These are phyloP conservation scores for Oriolus oriolus DNA, from an alignment of 2,113 vertebrate genomes.

Conservation along the genomic window DNA sequence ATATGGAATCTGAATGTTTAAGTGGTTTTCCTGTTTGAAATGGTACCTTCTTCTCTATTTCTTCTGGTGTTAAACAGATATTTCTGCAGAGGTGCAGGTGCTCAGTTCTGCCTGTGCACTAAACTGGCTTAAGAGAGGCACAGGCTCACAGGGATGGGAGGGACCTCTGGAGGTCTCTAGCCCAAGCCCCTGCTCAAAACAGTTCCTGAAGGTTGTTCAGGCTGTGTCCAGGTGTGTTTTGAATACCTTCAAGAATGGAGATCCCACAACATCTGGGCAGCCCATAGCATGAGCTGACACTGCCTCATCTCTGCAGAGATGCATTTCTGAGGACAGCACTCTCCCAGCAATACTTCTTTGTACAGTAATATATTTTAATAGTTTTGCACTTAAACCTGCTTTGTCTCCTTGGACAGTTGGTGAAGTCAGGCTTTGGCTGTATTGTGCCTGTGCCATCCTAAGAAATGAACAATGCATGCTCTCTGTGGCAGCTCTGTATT, in stretches of 20 bases:
- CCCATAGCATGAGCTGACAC: background rate
- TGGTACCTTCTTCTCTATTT: background rate
- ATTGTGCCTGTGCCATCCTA: background rate
- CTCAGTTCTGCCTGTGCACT: background rate
- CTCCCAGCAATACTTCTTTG: background rate
- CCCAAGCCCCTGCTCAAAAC: background rate
- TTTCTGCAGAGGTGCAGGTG: background rate
- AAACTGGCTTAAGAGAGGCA: background rate
- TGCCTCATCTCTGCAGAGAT: background rate
- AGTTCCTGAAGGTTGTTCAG: background rate
- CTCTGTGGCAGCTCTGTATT: background rate
- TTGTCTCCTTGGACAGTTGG: background rate
- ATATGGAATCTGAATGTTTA: background rate
- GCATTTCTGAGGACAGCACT: background rate
- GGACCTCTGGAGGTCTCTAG: background rate
- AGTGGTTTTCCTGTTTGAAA: background rate
- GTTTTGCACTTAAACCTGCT: background rate
- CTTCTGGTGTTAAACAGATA: background rate
- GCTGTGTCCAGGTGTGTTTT: background rate
- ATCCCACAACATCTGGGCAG: background rate
- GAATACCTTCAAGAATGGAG: background rate
- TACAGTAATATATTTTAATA: background rate
- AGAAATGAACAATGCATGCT: background rate
- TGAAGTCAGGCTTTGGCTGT: background rate
- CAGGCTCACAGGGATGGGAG: background rate